These are phyloP conservation scores for Diceros bicornis DNA, from an alignment of 2,797 vertebrate species.

Conservation along the genomic window DNA sequence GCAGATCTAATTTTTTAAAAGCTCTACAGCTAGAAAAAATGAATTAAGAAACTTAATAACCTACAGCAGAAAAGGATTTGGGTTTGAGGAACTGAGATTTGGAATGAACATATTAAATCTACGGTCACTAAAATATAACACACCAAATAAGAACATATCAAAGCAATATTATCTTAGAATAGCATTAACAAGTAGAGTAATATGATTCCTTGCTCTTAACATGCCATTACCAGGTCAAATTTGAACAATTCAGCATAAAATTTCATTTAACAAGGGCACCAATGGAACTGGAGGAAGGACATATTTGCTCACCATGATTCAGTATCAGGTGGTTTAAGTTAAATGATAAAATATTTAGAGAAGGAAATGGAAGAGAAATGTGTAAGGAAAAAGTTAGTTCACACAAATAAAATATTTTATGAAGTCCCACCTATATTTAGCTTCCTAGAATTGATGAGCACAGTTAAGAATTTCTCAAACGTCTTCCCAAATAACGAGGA, in stretches of 20 bases:
- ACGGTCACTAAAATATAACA: not conserved
- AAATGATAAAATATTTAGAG: not conserved
- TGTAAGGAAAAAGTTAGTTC: constrained; percentile 2
- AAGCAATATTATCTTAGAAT: not conserved
- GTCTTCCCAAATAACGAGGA: not conserved
- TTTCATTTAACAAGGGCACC: not conserved
- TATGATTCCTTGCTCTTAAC: not conserved
- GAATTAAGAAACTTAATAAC: not conserved
- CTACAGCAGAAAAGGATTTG: not conserved
- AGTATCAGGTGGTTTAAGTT: not conserved
- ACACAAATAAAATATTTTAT: not conserved
- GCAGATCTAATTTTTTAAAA: not conserved
- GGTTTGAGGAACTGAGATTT: not conserved
- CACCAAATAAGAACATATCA: constrained; percentile 9
- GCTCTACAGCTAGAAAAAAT: not conserved
- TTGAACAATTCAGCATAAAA: not conserved
- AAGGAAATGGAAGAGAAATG: not conserved
- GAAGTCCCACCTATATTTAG: not conserved
- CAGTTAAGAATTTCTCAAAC: not conserved
- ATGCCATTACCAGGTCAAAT: not conserved
- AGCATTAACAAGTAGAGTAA: not conserved
- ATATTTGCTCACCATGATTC: not conserved
- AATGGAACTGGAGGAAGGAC: not conserved
- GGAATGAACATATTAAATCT: constrained; percentile 12
- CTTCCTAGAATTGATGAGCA: not conserved